Conservation (phyloP, 2,797 vertebrate genomes). For the Buceros bicornis region DNA sequence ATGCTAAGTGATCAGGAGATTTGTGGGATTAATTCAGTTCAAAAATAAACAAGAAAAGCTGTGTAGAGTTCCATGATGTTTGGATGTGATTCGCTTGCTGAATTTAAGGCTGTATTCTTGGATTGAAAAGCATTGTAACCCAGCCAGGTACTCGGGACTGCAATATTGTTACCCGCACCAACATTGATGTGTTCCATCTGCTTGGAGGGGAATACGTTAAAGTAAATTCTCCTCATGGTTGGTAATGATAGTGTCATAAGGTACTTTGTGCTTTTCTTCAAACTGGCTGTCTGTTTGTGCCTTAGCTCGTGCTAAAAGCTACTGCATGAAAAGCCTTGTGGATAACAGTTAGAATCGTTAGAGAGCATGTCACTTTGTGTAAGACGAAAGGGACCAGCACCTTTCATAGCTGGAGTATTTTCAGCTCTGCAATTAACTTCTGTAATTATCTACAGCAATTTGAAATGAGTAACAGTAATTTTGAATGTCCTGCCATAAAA, state of each 20-base stretch:
- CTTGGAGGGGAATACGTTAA: neutral
- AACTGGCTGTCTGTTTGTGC: neutral
- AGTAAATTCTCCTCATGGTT: neutral
- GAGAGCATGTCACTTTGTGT: neutral
- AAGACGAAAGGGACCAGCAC: constrained; percentile 31
- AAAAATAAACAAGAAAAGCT: neutral
- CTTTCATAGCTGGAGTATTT: constrained; percentile 47
- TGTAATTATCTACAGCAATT: constrained; percentile 53
- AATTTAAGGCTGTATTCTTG: neutral
- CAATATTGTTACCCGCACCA: neutral
- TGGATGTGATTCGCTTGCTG: neutral
- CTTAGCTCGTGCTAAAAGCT: neutral
- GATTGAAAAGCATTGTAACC: neutral
- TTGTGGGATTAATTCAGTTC: neutral
- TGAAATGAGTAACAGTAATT: constrained; percentile 55
- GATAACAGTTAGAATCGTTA: neutral
- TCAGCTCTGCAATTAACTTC: constrained; percentile 54
- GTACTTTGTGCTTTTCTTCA: neutral
- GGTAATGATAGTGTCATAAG: neutral
- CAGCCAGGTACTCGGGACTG: neutral
- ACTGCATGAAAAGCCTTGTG: neutral
- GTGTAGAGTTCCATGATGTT: too few species aligned
- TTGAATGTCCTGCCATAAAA: constrained; percentile 47
- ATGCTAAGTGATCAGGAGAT: neutral
- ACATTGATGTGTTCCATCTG: neutral